Base-by-base conservation (phyloP, 2,888 invertebrate species). In the Hirtodrosophila alboralis region DNA sequence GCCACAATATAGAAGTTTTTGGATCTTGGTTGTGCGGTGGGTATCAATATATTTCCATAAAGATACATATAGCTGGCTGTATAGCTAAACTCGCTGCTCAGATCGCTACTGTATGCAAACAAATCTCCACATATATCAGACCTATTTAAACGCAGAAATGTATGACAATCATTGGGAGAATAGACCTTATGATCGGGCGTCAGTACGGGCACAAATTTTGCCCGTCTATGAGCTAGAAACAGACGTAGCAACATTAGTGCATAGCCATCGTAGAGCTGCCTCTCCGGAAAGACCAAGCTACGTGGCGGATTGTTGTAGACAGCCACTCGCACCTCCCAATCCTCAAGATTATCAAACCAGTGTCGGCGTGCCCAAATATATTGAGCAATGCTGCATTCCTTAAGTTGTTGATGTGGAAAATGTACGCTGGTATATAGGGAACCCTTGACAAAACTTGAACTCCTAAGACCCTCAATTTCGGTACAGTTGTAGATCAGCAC, bases 221-320 rank as follows among this genome's bases (percentile, higher is more conserved):
- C 79, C 0, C 38, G 18, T 4, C 65, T 37, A 18, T 61, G 13
- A 1, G 16, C n/a, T 1, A 75, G 12, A 8, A 75, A 75, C 10
- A 58, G 34, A 0, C 79, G 51, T n/a, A 75, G 40, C 8, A 65
- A 5, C 57, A 56, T 51, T 0, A 78, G 18, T 0, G 49, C 43
- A 36, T 83, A 85, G 0, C 86, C 78, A 5, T 36, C 62, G 27
- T 58, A 79, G 7, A 85, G 21, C 0, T 44, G 10, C 4, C 21
- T 0, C 10, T 64, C 18, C 4, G 64, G 40, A 37, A 62, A 79
- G 4, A 85, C 75, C 9, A 85, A 18, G 3, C 56, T 12, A 1
- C 78, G 36, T 1, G 86, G 86, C 0, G 86, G 84, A 59, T 66
- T 53, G 7, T 78, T 85, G 6, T 60, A 70, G 5, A 63, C 14